Percentiles rank a stretch among this genome's conserved stretches.
These are phyloP conservation scores for Heliocidaris erythrogramma DNA, from an alignment of 35 echinoderm and acorn worm genomes.

Conservation along the genomic window DNA sequence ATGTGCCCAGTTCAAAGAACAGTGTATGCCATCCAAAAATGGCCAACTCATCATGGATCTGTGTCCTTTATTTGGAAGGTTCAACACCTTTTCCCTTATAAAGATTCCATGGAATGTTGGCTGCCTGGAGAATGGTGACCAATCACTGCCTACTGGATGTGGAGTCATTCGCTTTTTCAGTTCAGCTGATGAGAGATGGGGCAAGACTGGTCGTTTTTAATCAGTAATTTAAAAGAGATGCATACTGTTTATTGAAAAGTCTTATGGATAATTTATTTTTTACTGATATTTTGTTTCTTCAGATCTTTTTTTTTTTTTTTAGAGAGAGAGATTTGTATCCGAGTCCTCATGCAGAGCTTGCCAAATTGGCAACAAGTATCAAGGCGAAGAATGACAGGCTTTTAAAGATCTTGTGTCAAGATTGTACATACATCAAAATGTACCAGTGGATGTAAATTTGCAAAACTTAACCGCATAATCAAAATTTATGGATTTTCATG, in stretches of 20 bases:
- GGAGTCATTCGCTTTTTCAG: background rate
- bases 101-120: background rate
- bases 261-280: background rate
- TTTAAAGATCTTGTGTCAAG: background rate
- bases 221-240: background rate
- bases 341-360: background rate
- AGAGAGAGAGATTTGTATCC: background rate
- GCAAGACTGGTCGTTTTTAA: background rate
- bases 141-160: background rate
- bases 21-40: background rate
- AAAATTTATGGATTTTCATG: background rate
- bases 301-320: background rate
- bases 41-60: background rate
- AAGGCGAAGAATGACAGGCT: background rate
- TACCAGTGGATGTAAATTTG: background rate
- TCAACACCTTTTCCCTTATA: background rate
- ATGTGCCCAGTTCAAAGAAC: background rate
- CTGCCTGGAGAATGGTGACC: background rate
- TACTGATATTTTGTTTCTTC: background rate
- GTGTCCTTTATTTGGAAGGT: background rate
- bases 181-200: background rate
- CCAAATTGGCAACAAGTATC: background rate
- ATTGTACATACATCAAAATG: background rate
- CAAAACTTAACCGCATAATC: background rate
- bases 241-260: background rate